Conservation (phyloP, 2,113 vertebrate genomes). For the Coreoperca whiteheadi region DNA sequence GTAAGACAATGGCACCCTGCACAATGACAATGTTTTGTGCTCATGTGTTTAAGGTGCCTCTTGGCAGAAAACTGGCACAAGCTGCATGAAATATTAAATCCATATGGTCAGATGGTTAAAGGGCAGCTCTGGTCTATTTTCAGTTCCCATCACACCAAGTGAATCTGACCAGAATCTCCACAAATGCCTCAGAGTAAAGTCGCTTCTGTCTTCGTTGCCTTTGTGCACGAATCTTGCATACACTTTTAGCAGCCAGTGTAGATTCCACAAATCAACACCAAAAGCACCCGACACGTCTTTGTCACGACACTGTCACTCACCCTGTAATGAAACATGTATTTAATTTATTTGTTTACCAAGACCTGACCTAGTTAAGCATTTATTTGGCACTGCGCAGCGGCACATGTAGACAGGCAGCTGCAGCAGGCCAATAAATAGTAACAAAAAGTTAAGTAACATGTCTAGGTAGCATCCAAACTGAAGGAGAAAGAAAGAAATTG, state of each 20-base stretch:
- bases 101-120: constrained; percentile 51
- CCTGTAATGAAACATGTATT: constrained; percentile 4
- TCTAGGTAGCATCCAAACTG: constrained; percentile 10
- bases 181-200: constrained; percentile 9
- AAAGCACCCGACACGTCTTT: background rate
- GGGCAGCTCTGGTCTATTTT: constrained; percentile 28
- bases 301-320: background rate
- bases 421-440: constrained; percentile 30
- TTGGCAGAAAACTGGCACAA: background rate
- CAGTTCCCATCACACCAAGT: constrained; percentile 32
- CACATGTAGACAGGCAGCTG: constrained; percentile 22
- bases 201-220: constrained; percentile 2
- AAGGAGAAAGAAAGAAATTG: background rate
- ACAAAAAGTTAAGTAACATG: constrained; percentile 48
- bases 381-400: constrained; percentile 20
- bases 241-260: constrained; percentile 9
- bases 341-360: background rate
- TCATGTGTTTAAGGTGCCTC: background rate
- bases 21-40: constrained; percentile 1
- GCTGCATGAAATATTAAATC: constrained; percentile 1
- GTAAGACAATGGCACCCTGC: background rate
- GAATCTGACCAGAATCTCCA: constrained; percentile 43
- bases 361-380: constrained; percentile 5
- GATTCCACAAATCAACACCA: constrained; percentile 8
- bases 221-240: background rate